Conservation (phyloP, 2,113 vertebrate species). For the Microcebus jonahi region DNA sequence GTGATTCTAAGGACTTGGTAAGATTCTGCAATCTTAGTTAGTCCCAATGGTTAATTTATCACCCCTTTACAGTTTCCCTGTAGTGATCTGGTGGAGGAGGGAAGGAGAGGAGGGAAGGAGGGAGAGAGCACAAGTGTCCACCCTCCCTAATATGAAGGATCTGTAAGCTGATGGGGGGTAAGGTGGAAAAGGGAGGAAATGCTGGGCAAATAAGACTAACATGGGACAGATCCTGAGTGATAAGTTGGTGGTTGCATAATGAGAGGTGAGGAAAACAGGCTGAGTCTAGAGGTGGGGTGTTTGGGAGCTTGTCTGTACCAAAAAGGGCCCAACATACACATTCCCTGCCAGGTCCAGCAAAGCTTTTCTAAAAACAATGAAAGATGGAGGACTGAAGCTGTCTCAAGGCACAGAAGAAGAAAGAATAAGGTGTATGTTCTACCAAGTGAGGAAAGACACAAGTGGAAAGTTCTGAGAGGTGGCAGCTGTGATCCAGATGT, state of each 20-base stretch:
- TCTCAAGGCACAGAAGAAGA: constrained; percentile 34
- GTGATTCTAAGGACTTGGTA: background rate
- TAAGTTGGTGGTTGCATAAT: background rate
- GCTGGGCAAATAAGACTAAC: background rate
- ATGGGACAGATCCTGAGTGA: background rate
- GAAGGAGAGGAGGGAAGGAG: too few relatives aligned
- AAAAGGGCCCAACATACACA: background rate
- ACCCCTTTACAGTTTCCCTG: background rate
- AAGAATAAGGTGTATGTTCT: constrained; percentile 11
- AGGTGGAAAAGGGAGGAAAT: background rate
- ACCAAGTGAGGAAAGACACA: constrained; percentile 50
- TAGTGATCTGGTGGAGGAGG: background rate
- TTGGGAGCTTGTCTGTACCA: background rate
- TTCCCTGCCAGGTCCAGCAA: constrained; percentile 17
- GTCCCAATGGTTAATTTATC: background rate
- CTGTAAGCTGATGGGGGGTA: background rate
- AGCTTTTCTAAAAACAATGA: background rate
- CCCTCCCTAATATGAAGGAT: background rate
- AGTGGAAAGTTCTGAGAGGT: constrained; percentile 44
- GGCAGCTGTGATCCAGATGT: constrained; percentile 70
- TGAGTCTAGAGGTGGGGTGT: background rate
- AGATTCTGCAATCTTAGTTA: background rate
- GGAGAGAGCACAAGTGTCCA: background rate
- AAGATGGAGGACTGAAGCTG: constrained; percentile 28
- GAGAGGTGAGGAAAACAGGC: background rate